phyloP scores from a whole-genome alignment of 2,888 invertebrate species.

The Archaeoteleia sp. region DNA sequence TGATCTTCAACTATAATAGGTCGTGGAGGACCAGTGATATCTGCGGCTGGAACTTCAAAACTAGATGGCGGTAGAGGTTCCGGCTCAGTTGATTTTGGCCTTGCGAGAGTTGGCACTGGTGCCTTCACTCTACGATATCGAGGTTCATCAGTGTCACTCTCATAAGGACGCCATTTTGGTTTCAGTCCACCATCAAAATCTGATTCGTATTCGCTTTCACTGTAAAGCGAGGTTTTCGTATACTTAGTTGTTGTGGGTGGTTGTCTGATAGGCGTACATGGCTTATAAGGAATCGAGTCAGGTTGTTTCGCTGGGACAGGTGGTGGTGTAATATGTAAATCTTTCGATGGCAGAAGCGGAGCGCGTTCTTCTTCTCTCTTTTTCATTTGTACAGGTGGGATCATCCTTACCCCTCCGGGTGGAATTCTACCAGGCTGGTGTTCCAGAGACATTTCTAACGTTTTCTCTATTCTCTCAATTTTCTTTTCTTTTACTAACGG shows the following conservation, averaged over 20 bases:
- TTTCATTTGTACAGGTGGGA: constrained; percentile 75
- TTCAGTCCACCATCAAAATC: constrained; percentile 77
- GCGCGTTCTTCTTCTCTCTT: constrained; percentile 67
- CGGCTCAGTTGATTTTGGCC: constrained; percentile 78
- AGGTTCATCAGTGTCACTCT: constrained; percentile 81
- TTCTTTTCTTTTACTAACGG: constrained; percentile 77
- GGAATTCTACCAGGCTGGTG: constrained; percentile 77
- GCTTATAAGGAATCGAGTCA: constrained; percentile 75
- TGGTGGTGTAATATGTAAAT: constrained; percentile 68
- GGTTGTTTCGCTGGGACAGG: constrained; percentile 73
- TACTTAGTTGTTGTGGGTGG: constrained; percentile 78
- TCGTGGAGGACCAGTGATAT: constrained; percentile 63
- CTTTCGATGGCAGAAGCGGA: constrained; percentile 73
- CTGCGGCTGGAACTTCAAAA: constrained; percentile 76
- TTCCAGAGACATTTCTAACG: constrained; percentile 76
- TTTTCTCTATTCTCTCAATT: constrained; percentile 76
- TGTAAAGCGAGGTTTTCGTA: constrained; percentile 76
- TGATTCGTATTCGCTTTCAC: constrained; percentile 82
- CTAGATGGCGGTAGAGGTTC: constrained; percentile 77
- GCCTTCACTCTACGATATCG: constrained; percentile 77
- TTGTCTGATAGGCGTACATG: constrained; percentile 70
- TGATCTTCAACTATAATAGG: constrained; percentile 59
- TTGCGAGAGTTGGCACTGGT: constrained; percentile 73
- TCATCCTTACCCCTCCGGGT: constrained; percentile 77
- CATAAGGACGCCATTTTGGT: constrained; percentile 79